Percentiles rank a stretch among this genome's conserved stretches.
These are phyloP conservation scores for Acanthococcus lagerstroemiae DNA, from an alignment of 2,888 invertebrate species.

Conservation along the genomic window DNA sequence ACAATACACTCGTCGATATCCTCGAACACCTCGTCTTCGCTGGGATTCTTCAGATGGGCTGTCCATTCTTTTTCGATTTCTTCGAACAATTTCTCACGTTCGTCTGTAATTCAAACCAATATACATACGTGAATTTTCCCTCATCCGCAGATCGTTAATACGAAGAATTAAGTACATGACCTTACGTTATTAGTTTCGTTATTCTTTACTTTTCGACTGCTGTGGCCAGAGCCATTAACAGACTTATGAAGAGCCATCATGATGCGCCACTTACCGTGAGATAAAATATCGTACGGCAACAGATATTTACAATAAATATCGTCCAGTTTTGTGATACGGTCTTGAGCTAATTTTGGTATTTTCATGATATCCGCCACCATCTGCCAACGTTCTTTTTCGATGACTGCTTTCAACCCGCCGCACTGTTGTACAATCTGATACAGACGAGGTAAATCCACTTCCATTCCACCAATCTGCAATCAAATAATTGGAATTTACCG, in stretches of 20 bases:
- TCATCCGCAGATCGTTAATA: background rate
- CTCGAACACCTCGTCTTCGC: slow-evolving; percentile 38
- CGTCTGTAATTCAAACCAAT: slow-evolving; percentile 46
- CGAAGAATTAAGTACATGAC: no score
- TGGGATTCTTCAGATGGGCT: slow-evolving; percentile 47
- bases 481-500: slow-evolving; percentile 15
- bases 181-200: no score
- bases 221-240: no score
- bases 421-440: slow-evolving; percentile 74
- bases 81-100: slow-evolving; percentile 60
- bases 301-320: slow-evolving; percentile 84
- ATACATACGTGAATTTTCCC: background rate
- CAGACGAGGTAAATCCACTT: slow-evolving; percentile 75
- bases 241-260: background rate
- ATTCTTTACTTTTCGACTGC: no score
- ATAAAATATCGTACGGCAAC: slow-evolving; percentile 75
- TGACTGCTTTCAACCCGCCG: slow-evolving; percentile 76
- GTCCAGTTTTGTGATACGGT: slow-evolving; percentile 71
- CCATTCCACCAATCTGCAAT: slow-evolving; percentile 73
- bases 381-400: slow-evolving; percentile 80
- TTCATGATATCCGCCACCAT: slow-evolving; percentile 81
- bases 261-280: slow-evolving; percentile 48
- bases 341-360: slow-evolving; percentile 66
- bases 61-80: slow-evolving; percentile 68
- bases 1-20: slow-evolving; percentile 38